Evolutionary conservation across 2,113 vertebrate species (phyloP), one percentile per base, ranked within the genome.

Genomic region (Stigmatopora nigra): DNA sequence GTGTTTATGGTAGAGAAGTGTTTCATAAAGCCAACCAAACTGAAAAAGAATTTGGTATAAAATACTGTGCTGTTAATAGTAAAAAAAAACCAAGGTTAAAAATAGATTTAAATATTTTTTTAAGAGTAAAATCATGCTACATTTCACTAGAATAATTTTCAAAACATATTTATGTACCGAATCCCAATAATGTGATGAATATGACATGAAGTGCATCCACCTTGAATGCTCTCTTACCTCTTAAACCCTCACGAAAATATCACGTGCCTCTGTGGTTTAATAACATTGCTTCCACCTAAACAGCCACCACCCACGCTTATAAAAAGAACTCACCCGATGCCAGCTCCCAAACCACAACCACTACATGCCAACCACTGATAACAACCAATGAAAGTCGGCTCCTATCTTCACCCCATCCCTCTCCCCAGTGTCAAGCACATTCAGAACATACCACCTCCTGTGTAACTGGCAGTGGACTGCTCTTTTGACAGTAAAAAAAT

Each of bases 401-500:
- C 80, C 69, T 79, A 84, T 84, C 78, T 85, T 57, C 81, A 70
- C 67, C 75, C 80, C 75, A 64, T 67, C 78, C 70, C 19, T 25
- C 52, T 12, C 14, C 20, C 22, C 22, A 7, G 22, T 22, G 7
- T 36, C 57, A 1, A 22, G 59, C 59, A 71, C 81, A 78, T 82
- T 82, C 78, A 79, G 69, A 80, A 67, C 83, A 80, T 87, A 80
- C 79, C 77, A 75, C 62, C 63, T 78, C 69, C 68, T 70, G 77
- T 63, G 45, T 76, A 69, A 79, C 80, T 73, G 77, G 78, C 79
- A 57, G 76, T 41, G 56, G 75, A 72, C 77, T 75, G 73, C 69
- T 85, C 89, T 90, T 89, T 45, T 91, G 85, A 92, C 83, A 89
- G 88, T 89, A 89, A 93, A 60, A 60, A 59, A 92, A 92, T 85